Conservation (phyloP, 2,888 invertebrate genomes). For the Pristionchus mayeri region DNA sequence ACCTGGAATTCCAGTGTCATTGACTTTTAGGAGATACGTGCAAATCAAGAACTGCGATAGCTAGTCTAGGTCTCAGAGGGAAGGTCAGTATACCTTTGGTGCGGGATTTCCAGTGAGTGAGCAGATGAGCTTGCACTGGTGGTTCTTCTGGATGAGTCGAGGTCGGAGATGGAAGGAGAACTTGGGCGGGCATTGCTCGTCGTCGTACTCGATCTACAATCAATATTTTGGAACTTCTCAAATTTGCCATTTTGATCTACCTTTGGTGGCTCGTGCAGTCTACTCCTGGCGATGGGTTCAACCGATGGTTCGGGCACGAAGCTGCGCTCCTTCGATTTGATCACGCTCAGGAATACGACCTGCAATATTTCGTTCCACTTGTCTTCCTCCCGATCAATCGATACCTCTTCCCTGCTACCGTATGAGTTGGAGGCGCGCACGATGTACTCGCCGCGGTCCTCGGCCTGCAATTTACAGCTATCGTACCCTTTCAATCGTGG, state of each 20-base stretch:
- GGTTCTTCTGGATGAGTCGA: conserved; percentile 94
- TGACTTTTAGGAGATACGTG: not conserved
- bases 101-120: conserved; percentile 94
- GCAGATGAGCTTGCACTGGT: conserved; percentile 95
- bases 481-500: not conserved
- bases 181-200: conserved; percentile 91
- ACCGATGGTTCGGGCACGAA: conserved; percentile 62
- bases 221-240: not conserved
- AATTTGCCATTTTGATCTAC: not conserved
- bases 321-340: conserved; percentile 75
- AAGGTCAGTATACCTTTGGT: conserved; percentile 84
- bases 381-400: conserved; percentile 76
- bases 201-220: conserved; percentile 83
- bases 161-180: conserved; percentile 99
- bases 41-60: not conserved
- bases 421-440: conserved; percentile 97
- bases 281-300: conserved; percentile 20
- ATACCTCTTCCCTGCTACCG: conserved; percentile 94
- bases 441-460: conserved; percentile 95
- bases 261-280: conserved; percentile 40
- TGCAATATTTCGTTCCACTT: conserved; percentile 4
- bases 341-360: conserved; percentile 93
- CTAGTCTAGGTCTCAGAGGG: not conserved
- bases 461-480: conserved; percentile 1
- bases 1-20: conserved; percentile 56